A percentile compares a stretch with the other conserved stretches of the same genome.
phyloP scores from a whole-genome alignment of 1,140 invertebrate genomes.

The Episyrphus balteatus region DNA sequence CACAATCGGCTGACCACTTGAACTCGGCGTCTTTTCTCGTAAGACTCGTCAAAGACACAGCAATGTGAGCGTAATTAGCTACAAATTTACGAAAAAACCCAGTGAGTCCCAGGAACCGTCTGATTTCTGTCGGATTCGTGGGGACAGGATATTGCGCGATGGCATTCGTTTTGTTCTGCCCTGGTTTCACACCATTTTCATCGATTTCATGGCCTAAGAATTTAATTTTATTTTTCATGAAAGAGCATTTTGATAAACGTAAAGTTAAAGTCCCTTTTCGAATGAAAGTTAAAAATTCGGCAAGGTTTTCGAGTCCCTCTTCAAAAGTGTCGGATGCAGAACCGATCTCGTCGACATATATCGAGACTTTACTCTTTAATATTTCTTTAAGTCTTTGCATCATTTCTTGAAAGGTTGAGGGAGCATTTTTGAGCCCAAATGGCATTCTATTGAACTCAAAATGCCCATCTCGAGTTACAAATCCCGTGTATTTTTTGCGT shows the following conservation, averaged over 20 bases:
- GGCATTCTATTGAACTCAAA: slow-evolving; percentile 17
- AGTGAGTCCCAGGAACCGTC: not conserved
- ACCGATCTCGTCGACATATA: slow-evolving; percentile 3
- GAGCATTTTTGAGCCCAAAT: slow-evolving; percentile 16
- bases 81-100: not conserved
- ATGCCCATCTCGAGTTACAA: slow-evolving; percentile 19
- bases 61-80: not conserved
- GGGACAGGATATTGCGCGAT: slow-evolving; percentile 5
- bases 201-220: not conserved
- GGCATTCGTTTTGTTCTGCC: slow-evolving; percentile 7
- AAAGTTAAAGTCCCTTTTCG: slow-evolving; percentile 7
- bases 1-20: slow-evolving; percentile 9
- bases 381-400: slow-evolving; percentile 10
- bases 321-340: not conserved
- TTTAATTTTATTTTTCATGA: slow-evolving; percentile 19
- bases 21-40: slow-evolving; percentile 15
- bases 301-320: not conserved
- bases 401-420: slow-evolving; percentile 22
- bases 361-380: not conserved
- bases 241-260: slow-evolving; percentile 14
- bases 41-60: not conserved
- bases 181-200: slow-evolving; percentile 1
- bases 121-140: not conserved
- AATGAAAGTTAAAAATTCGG: slow-evolving; percentile 4
- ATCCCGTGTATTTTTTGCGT: slow-evolving; percentile 36